Evolutionary conservation across 2,797 vertebrate species (phyloP), one percentile per base, ranked within the genome.

Genomic region (Crax fasciolata): DNA sequence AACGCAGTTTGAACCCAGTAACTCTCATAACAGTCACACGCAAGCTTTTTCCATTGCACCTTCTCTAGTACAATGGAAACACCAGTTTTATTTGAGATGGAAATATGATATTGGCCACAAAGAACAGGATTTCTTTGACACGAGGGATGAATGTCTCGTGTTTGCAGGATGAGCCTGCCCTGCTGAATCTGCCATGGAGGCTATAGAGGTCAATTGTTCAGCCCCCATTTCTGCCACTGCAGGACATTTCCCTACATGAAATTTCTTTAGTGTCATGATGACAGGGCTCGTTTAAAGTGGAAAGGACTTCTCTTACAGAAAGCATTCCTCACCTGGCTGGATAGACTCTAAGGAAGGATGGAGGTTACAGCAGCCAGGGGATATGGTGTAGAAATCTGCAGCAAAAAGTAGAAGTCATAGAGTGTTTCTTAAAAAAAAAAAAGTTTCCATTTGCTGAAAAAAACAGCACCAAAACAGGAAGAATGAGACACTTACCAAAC

Each of bases 1-100:
- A 68, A 9, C 11, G 18, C 11, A 25, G n/a, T 59, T 61, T 79
- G 84, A 95, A 93, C 79, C 4, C 17, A 8, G 4, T 95, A 87
- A 90, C 59, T 74, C 58, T 65, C 3, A 2, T 30, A 28, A 82
- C 16, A 28, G 14, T 39, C 66, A 44, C 7, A 70, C 3, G 0
- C 32, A 76, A 76, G 30, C 62, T 39, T 62, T 87, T 84, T 75
- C 58, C 43, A 10, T 59, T 73, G 35, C 49, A 30, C 35, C 92
- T 91, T 91, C 48, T 79, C 55, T 46, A 72, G 46, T 52, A 6
- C n/a, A 54, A 17, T 0, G 4, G 38, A 43, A 18, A 4, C 55
- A n/a, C 5, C 30, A 85, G 21, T 58, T 84, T 95, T 87, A 27
- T 18, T 59, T 70, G 41, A 28, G 12, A 21, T 30, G 39, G 43